Evolutionary conservation across 2,888 invertebrate species (phyloP).

Genomic region (Hydrotaea cyrtoneurina): DNA sequence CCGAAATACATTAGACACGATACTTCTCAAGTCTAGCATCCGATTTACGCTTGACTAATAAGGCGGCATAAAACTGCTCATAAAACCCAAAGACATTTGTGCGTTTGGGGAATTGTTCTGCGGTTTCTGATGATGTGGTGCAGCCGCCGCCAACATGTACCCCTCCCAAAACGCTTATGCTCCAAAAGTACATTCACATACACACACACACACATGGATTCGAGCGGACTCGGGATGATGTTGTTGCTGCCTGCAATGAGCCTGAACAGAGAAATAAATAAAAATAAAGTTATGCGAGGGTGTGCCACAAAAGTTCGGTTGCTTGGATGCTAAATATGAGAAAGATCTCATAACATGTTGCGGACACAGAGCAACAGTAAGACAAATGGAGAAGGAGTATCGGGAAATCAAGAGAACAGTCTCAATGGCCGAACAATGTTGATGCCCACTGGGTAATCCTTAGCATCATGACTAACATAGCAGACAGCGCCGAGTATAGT

Average conservation of each 20-base stretch:
- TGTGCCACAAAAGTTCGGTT: neutral
- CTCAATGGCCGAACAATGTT: too few species aligned
- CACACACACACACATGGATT: too few species aligned
- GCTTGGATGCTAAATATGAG: too few species aligned
- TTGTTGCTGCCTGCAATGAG: slow-evolving; percentile 56
- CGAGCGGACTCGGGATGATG: neutral
- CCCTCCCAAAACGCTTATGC: neutral
- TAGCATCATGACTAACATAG: too few species aligned
- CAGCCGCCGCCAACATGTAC: neutral
- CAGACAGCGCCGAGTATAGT: too few species aligned
- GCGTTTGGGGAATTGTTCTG: slow-evolving; percentile 44
- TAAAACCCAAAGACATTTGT: slow-evolving; percentile 37
- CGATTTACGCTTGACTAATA: slow-evolving; percentile 78
- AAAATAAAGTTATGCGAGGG: slow-evolving; percentile 21
- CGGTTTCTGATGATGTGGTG: neutral
- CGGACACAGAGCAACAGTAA: too few species aligned
- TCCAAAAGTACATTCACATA: neutral
- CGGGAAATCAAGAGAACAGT: too few species aligned
- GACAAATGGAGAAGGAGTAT: too few species aligned
- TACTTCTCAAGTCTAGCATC: slow-evolving; percentile 59
- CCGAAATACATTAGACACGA: slow-evolving; percentile 61
- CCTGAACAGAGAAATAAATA: slow-evolving; percentile 55
- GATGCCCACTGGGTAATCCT: too few species aligned
- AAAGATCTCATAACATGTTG: too few species aligned
- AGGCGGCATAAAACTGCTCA: slow-evolving; percentile 63